Evolutionary conservation across 2,113 vertebrate genomes (phyloP).

Genomic region (Chamaea fasciata): DNA sequence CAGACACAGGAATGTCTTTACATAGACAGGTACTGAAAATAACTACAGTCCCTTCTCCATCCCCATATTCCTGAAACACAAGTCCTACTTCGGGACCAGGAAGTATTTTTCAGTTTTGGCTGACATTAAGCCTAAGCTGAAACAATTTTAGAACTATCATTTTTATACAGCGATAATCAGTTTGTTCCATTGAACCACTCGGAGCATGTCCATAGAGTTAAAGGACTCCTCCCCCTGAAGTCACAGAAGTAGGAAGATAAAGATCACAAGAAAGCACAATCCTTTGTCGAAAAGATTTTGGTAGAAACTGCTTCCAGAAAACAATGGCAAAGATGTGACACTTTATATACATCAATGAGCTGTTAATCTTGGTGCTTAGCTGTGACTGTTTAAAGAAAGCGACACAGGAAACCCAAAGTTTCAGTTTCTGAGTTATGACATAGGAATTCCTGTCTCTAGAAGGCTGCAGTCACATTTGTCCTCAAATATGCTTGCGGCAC

Average conservation of each 20-base stretch:
- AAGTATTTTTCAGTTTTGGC: background rate
- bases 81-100: background rate
- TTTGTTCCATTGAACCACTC: background rate
- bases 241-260: background rate
- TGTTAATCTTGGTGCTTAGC: background rate
- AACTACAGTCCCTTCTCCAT: background rate
- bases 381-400: background rate
- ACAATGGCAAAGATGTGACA: background rate
- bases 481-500: background rate
- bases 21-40: background rate
- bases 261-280: background rate
- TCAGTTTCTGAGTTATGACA: background rate
- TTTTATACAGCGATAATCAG: background rate
- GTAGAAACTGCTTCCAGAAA: background rate
- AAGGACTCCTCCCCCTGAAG: background rate
- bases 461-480: background rate
- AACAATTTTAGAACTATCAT: background rate
- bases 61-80: background rate
- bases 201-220: background rate
- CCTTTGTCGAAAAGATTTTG: background rate
- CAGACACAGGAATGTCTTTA: background rate
- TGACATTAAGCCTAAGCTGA: background rate
- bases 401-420: background rate
- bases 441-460: background rate
- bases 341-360: background rate